These are phyloP conservation scores for Phalloptychus januarius DNA, from an alignment of 2,797 vertebrate species.

Conservation along the genomic window DNA sequence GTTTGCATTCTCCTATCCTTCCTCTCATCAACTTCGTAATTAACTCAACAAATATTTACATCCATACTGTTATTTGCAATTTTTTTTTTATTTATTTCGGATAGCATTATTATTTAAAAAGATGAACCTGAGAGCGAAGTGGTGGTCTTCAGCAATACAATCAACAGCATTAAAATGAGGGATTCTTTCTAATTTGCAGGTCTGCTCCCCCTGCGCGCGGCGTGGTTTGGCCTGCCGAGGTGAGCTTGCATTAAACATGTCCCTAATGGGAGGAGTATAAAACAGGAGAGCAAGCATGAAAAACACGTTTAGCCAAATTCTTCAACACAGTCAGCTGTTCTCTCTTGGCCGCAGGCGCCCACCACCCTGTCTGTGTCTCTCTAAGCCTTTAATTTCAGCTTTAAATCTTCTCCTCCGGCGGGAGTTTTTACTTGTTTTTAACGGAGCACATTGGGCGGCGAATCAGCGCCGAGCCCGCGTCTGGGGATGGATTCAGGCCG, in stretches of 20 bases:
- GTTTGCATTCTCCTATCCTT: too few species aligned
- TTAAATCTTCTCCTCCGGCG: neutral
- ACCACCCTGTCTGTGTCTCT: neutral
- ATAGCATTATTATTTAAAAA: neutral
- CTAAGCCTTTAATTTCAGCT: neutral
- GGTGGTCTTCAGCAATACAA: neutral
- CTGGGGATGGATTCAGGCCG: slow-evolving; percentile 47
- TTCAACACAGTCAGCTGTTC: neutral
- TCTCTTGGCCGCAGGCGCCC: neutral
- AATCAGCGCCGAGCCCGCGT: neutral
- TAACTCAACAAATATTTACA: neutral
- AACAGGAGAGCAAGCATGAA: slow-evolving; percentile 38
- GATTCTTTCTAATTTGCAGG: neutral
- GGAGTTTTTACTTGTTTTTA: slow-evolving; percentile 15
- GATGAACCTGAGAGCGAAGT: neutral
- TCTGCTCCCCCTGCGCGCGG: neutral
- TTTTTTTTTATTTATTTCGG: neutral
- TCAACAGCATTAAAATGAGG: neutral
- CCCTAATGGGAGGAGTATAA: slow-evolving; percentile 60
- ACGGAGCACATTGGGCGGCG: neutral
- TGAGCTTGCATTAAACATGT: neutral
- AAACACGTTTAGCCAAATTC: slow-evolving; percentile 48
- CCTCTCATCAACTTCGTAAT: neutral
- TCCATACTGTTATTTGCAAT: neutral
- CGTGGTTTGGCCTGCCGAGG: neutral